phyloP scores from a whole-genome alignment of 2,888 invertebrate species.

The Leptopilina drosophilae region DNA sequence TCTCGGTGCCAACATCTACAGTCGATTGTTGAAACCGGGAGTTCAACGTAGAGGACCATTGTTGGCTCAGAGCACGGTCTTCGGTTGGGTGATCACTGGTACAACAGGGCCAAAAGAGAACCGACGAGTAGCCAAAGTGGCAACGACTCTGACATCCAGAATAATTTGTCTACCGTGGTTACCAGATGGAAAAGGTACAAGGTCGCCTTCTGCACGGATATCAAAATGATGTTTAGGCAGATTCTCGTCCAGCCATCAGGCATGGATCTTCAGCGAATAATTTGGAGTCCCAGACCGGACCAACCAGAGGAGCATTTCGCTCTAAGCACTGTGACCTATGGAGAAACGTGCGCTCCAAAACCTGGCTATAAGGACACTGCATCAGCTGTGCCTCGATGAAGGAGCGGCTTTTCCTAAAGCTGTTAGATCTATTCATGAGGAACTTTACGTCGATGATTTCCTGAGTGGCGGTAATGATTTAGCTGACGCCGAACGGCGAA shows the following conservation, averaged over 20 bases:
- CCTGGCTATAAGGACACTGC: slow-evolving; percentile 22
- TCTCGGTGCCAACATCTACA: slow-evolving; percentile 1
- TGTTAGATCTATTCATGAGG: background rate
- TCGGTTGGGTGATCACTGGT: slow-evolving; percentile 28
- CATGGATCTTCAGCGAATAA: slow-evolving; percentile 29
- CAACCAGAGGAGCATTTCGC: background rate
- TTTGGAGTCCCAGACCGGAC: slow-evolving; percentile 9
- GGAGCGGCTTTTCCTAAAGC: slow-evolving; percentile 19
- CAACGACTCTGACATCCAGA: background rate
- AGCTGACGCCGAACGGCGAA: background rate
- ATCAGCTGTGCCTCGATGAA: slow-evolving; percentile 35
- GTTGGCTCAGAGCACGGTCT: background rate
- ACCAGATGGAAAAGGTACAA: slow-evolving; percentile 13
- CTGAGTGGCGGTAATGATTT: slow-evolving; percentile 15
- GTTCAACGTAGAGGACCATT: background rate
- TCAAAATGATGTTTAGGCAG: slow-evolving; percentile 10
- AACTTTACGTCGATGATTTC: slow-evolving; percentile 41
- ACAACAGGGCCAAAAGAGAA: background rate
- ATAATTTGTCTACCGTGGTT: background rate
- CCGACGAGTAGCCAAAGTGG: no score
- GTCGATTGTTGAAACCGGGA: background rate
- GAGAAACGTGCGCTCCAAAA: slow-evolving; percentile 29
- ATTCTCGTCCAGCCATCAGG: background rate
- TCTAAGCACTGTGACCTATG: slow-evolving; percentile 12
- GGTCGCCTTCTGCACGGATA: slow-evolving; percentile 38